Conservation (phyloP, 2,888 invertebrate genomes). For the Corbicula japonica region DNA sequence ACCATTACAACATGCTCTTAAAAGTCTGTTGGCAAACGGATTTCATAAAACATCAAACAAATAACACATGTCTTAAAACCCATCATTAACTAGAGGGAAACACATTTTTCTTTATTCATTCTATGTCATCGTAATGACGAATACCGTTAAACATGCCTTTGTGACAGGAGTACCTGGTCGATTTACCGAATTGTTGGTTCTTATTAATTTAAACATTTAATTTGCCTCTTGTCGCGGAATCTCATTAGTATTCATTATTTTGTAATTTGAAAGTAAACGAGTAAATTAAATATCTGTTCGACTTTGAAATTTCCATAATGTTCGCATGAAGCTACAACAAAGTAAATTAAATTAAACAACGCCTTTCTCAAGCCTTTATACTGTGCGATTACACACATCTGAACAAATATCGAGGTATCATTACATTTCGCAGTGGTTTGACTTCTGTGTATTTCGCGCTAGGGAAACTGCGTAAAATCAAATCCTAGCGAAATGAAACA, state of each 20-base stretch:
- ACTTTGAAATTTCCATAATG: slow-evolving; percentile 21
- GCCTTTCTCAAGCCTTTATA: no score
- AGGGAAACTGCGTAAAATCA: no score
- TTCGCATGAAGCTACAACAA: no score
- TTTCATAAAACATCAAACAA: slow-evolving; percentile 13
- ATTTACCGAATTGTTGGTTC: not conserved
- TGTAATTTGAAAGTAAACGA: slow-evolving; percentile 27
- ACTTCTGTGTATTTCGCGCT: no score
- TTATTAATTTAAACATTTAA: slow-evolving; percentile 21
- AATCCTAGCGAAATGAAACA: no score
- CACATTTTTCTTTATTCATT: slow-evolving; percentile 24
- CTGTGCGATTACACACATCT: no score
- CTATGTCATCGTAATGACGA: slow-evolving; percentile 18
- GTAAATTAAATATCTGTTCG: slow-evolving; percentile 38
- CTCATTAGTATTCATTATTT: slow-evolving; percentile 14
- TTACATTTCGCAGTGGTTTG: no score
- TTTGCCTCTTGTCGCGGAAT: slow-evolving; percentile 16
- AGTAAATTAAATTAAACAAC: no score
- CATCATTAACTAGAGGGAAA: slow-evolving; percentile 15
- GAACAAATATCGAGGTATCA: no score
- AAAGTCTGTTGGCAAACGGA: no score
- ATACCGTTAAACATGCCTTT: slow-evolving; percentile 19
- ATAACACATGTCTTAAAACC: slow-evolving; percentile 3
- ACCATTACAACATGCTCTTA: slow-evolving; percentile 1
- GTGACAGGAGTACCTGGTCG: slow-evolving; percentile 20